A percentile compares a stretch with the other conserved stretches of the same genome.
phyloP scores from a whole-genome alignment of 2,113 vertebrate species.

The Chiloscyllium plagiosum region DNA sequence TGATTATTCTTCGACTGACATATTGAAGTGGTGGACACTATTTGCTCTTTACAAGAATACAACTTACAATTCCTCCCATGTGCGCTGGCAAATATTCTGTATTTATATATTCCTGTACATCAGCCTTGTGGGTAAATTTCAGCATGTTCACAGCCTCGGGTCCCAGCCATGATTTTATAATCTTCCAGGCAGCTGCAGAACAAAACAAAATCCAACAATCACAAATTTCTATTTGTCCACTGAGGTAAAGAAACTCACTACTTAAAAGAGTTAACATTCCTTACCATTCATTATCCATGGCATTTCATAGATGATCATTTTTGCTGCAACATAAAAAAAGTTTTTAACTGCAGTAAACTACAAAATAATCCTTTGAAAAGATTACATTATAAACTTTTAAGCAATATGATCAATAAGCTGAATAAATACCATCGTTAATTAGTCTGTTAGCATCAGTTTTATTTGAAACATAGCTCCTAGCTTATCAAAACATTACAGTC shows the following conservation, averaged over 20 bases:
- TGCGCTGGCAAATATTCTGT: constrained; percentile 78
- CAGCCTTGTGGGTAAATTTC: constrained; percentile 76
- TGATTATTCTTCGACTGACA: background rate
- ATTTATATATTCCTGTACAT: constrained; percentile 74
- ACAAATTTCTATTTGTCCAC: background rate
- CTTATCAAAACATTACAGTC: background rate
- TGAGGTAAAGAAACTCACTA: background rate
- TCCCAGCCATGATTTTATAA: constrained; percentile 90
- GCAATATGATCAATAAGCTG: constrained; percentile 27
- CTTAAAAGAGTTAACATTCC: constrained; percentile 40
- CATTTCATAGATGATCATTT: constrained; percentile 97
- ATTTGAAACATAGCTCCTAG: background rate
- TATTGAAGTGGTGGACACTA: background rate
- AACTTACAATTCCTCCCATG: constrained; percentile 89
- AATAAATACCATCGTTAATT: background rate
- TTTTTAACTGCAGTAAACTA: background rate
- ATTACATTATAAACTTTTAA: background rate
- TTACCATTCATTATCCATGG: constrained; percentile 98
- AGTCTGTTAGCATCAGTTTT: background rate
- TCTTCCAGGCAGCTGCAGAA: constrained; percentile 85
- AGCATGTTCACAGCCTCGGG: constrained; percentile 86
- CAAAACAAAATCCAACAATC: constrained; percentile 36
- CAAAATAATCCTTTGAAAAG: background rate
- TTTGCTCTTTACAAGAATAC: background rate
- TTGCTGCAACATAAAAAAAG: constrained; percentile 66